These are phyloP conservation scores for Lordiphosa fenestrarum DNA, from an alignment of 2,888 invertebrate species.

Conservation along the genomic window DNA sequence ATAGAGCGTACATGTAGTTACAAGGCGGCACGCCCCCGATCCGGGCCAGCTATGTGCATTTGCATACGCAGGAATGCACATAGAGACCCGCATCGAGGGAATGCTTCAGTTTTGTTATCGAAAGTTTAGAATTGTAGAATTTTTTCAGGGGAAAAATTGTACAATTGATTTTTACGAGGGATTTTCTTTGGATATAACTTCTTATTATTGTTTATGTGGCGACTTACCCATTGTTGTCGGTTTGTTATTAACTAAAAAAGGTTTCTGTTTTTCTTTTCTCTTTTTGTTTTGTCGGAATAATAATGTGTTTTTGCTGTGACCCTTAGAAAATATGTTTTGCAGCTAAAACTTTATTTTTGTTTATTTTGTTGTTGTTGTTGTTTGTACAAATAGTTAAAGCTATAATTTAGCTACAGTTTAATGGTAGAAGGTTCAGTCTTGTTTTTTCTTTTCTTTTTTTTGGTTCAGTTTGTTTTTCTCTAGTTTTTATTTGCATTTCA, in stretches of 20 bases:
- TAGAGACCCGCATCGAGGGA: conserved; percentile 27
- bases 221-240: conserved; percentile 64
- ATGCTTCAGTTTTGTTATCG: conserved; percentile 28
- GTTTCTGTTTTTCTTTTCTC: conserved; percentile 14
- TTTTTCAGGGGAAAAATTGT: conserved; percentile 51
- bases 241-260: conserved; percentile 59
- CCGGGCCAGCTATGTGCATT: conserved; percentile 21
- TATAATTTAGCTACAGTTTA: conserved; percentile 48
- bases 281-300: conserved; percentile 34
- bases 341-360: conserved; percentile 44
- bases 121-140: conserved; percentile 41
- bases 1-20: conserved; percentile 71
- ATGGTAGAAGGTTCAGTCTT: conserved; percentile 15
- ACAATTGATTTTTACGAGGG: conserved; percentile 38
- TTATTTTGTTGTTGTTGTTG: conserved; percentile 44
- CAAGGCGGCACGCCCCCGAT: conserved; percentile 45
- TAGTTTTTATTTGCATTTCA: conserved; percentile 10
- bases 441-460: conserved; percentile 17
- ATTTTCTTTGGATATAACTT: conserved; percentile 18
- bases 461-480: conserved; percentile 22
- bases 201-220: conserved; percentile 32
- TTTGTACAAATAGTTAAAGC: conserved; percentile 56
- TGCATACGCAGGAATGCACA: not conserved
- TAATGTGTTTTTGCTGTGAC: conserved; percentile 47
- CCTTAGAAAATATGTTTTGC: conserved; percentile 10